These are phyloP conservation scores for Glossophaga mutica DNA, from an alignment of 2,797 vertebrate genomes.

Conservation along the genomic window DNA sequence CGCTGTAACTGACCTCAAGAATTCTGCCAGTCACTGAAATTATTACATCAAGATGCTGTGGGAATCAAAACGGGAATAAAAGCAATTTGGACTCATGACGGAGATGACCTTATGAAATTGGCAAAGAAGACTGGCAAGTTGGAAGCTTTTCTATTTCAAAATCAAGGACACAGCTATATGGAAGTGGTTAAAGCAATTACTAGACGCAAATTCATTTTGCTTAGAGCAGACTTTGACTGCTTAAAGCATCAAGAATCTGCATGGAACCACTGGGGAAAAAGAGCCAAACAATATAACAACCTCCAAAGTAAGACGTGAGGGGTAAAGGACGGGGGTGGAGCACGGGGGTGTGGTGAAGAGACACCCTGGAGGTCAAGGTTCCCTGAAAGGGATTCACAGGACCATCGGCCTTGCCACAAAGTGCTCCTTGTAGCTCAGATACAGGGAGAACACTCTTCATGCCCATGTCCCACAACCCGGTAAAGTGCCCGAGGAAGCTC, in stretches of 20 bases:
- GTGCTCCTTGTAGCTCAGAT: neutral
- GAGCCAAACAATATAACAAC: neutral
- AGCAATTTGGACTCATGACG: neutral
- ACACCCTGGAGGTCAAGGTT: neutral
- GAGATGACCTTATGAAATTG: neutral
- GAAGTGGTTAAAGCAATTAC: neutral
- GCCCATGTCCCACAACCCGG: neutral
- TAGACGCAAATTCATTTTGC: neutral
- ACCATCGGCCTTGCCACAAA: neutral
- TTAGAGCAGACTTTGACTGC: neutral
- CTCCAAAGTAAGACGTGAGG: neutral
- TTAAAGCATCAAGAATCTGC: neutral
- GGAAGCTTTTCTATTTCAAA: neutral
- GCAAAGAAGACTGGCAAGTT: neutral
- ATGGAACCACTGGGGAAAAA: neutral
- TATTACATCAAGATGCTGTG: neutral
- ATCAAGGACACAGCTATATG: neutral
- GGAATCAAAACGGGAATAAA: neutral
- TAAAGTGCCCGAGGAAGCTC: neutral
- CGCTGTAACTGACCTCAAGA: neutral
- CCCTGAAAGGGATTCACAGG: neutral
- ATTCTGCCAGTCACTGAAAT: neutral
- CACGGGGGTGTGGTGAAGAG: accelerated
- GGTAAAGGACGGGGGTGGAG: neutral
- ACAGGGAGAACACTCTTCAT: neutral